phyloP scores from a whole-genome alignment of 92 coral and sea anemone genomes.

The Blastomussa wellsi region DNA sequence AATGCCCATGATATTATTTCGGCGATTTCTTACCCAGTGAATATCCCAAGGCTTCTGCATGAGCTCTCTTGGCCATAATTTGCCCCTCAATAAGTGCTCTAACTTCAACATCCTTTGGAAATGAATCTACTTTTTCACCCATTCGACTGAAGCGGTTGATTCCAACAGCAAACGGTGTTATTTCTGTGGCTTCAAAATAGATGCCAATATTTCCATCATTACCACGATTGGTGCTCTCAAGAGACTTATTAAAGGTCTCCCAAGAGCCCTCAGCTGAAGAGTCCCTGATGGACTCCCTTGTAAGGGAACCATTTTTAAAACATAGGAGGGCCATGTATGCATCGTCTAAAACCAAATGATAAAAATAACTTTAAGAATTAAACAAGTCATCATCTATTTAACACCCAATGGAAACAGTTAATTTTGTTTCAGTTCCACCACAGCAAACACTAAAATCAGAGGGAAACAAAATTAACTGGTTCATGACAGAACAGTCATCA shows the following conservation, averaged over 20 bases:
- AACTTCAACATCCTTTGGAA: conserved; percentile 81
- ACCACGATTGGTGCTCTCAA: conserved; percentile 77
- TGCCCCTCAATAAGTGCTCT: conserved; percentile 96
- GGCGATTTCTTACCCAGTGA: conserved; percentile 66
- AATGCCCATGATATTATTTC: not conserved
- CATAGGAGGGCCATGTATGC: conserved; percentile 96
- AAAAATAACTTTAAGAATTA: not conserved
- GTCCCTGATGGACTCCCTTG: conserved; percentile 86
- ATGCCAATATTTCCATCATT: conserved; percentile 96
- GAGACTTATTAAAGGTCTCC: conserved; percentile 75
- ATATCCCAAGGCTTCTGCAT: conserved; percentile 92
- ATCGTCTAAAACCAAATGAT: conserved; percentile 55
- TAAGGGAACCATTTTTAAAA: conserved; percentile 96
- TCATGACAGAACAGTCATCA: too few species aligned
- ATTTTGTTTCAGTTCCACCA: too few species aligned
- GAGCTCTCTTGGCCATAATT: conserved; percentile 93
- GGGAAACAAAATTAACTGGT: too few species aligned
- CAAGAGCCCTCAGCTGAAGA: conserved; percentile 84
- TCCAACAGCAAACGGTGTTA: conserved; percentile 95
- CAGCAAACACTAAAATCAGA: too few species aligned
- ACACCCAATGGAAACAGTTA: too few species aligned
- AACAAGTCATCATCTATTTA: not conserved
- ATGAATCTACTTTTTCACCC: conserved; percentile 67
- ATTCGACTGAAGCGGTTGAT: conserved; percentile 76
- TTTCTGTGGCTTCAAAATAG: conserved; percentile 88